Evolutionary conservation across 1,140 invertebrate genomes (phyloP).

Genomic region (Asbolus verrucosus): DNA sequence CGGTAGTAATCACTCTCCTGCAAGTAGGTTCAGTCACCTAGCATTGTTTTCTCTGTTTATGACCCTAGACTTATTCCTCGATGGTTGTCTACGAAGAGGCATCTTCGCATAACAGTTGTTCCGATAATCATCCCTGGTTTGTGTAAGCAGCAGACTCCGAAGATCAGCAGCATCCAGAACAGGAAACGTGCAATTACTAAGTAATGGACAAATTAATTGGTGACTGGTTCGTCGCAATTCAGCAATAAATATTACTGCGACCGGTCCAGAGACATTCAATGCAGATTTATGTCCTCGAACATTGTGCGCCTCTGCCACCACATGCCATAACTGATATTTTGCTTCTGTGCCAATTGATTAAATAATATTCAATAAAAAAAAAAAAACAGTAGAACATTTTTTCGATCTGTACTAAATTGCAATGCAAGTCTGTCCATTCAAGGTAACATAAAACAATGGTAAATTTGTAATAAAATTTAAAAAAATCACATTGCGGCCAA

Average conservation of each 20-base stretch:
- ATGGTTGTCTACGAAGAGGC: constrained; percentile 50
- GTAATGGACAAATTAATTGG: constrained; percentile 59
- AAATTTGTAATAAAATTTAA: no score
- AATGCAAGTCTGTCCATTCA: no score
- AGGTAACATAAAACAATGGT: no score
- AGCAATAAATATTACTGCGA: constrained; percentile 50
- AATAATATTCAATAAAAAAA: constrained; percentile 4
- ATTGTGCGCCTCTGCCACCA: constrained; percentile 42
- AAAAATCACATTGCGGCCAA: no score
- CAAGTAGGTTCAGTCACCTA: constrained; percentile 55
- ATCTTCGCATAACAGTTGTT: constrained; percentile 52
- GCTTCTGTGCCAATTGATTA: constrained; percentile 40
- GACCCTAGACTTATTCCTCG: constrained; percentile 49
- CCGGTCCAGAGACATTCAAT: constrained; percentile 52
- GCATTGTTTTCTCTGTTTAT: constrained; percentile 55
- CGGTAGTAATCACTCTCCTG: constrained; percentile 39
- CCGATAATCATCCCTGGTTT: constrained; percentile 56
- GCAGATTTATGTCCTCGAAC: constrained; percentile 49
- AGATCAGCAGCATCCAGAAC: constrained; percentile 45
- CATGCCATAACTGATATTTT: constrained; percentile 56
- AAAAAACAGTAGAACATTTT: no score
- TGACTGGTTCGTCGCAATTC: constrained; percentile 53
- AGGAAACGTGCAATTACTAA: constrained; percentile 57
- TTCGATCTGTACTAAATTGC: not conserved
- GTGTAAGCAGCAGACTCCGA: constrained; percentile 40